These are phyloP conservation scores for Monopis laevigella DNA, from an alignment of 2,888 invertebrate species.

Conservation along the genomic window DNA sequence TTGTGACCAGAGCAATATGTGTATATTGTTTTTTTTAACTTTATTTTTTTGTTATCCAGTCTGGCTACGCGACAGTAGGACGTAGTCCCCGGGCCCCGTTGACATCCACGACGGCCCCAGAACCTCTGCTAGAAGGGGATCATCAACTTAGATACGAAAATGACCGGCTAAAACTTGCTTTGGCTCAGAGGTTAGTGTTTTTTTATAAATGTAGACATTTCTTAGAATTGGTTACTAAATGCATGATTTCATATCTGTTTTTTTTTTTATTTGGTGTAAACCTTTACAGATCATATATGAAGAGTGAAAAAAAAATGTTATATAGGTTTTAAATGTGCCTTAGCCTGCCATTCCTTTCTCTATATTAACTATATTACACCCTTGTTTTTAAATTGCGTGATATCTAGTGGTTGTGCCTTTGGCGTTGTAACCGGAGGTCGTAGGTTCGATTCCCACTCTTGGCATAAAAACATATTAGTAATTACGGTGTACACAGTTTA, in stretches of 20 bases:
- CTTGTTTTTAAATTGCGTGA: too few species aligned
- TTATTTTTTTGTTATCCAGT: conserved; percentile 22
- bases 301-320: not conserved
- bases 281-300: not conserved
- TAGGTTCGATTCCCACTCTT: too few species aligned
- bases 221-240: too few species aligned
- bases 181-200: conserved; percentile 85
- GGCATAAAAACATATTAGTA: too few species aligned
- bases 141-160: conserved; percentile 97
- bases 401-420: too few species aligned
- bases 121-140: conserved; percentile 52
- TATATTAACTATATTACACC: too few species aligned
- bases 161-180: conserved; percentile 92
- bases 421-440: too few species aligned
- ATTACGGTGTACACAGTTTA: too few species aligned
- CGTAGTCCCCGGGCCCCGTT: conserved; percentile 39
- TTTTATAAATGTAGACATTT: too few species aligned
- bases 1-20: too few species aligned
- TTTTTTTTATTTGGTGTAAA: not conserved
- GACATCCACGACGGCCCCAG: conserved; percentile 24
- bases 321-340: not conserved
- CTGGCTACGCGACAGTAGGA: conserved; percentile 50
- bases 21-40: too few species aligned
- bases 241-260: too few species aligned
- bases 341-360: not conserved